Base-by-base conservation (phyloP, 1,140 invertebrate species). In the Marisa cornuarietis region DNA sequence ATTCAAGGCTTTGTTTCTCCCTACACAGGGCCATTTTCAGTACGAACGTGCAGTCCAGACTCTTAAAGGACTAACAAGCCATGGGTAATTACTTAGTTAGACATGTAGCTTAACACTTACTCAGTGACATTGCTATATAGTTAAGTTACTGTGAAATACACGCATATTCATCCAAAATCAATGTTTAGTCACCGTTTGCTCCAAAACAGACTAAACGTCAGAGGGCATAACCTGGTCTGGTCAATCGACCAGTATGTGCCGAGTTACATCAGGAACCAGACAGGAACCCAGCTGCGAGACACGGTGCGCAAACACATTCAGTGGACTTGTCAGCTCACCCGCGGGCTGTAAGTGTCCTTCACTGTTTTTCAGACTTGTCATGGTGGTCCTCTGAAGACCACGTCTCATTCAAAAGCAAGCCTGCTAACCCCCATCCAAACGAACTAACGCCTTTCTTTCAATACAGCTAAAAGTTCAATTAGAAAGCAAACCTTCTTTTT, bases 201-300 rank as follows among this genome's bases (percentile, higher is more conserved):
- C 16, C 16, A 18, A 14, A 22, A 18, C 69, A 88, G 86, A 71
- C 80, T 86, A 18, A 85, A 86, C 63, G 81, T 88, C 1, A 78
- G 87, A 61, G 86, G 85, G 73, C 87, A 88, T 77, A 85, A 83
- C 71, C 83, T 86, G 77, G 86, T 87, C 31, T 88, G 87, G 87
- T 83, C 76, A 14, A 76, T 79, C 14, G 66, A 80, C 11, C 18
- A 81, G 11, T 68, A 51, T 24, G 71, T 81, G 14, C 86, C 84
- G 31, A 51, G 71, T 14, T 88, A 83, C 83, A 58, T 88, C 10
- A 81, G 79, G 24, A 62, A 78, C 16, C 54, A 84, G 65, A 76
- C 80, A 16, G 79, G 72, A 10, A 63, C 76, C 51, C 72, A 78
- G 31, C 16, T 87, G 11, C 76, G 79, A 31, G 16, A 79, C 18